These are phyloP conservation scores for Kryptopterus vitreolus DNA, from an alignment of 2,797 vertebrate genomes.

Conservation along the genomic window DNA sequence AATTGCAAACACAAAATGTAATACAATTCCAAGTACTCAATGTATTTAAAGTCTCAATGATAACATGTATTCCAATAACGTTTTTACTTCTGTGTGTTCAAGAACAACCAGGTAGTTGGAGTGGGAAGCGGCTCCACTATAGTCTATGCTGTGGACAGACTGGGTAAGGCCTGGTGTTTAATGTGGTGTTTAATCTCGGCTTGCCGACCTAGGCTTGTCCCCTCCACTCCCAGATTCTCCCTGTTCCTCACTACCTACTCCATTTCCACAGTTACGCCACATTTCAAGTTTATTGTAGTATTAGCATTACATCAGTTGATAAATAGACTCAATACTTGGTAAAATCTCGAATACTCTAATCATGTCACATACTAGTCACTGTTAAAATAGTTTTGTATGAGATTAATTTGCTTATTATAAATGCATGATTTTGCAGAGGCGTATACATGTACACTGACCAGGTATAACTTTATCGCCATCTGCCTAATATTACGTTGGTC, in stretches of 20 bases:
- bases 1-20: background rate
- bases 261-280: no score
- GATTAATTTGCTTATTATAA: no score
- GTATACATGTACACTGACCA: no score
- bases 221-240: no score
- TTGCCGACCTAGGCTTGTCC: no score
- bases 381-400: no score
- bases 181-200: background rate
- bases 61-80: background rate
- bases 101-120: slow-evolving; percentile 95
- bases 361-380: background rate
- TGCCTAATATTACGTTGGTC: no score
- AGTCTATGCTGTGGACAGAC: slow-evolving; percentile 90
- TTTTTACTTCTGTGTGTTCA: background rate
- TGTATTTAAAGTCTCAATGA: no score
- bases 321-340: background rate
- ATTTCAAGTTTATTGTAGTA: background rate
- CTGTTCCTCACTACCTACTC: background rate
- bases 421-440: no score
- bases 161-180: slow-evolving; percentile 75
- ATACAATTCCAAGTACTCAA: no score
- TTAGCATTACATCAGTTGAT: background rate
- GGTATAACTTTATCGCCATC: no score
- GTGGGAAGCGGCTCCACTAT: slow-evolving; percentile 97
- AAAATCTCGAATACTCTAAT: background rate